Evolutionary conservation across 2,888 invertebrate species (phyloP).

Genomic region (Zaprionus obscuricornis): DNA sequence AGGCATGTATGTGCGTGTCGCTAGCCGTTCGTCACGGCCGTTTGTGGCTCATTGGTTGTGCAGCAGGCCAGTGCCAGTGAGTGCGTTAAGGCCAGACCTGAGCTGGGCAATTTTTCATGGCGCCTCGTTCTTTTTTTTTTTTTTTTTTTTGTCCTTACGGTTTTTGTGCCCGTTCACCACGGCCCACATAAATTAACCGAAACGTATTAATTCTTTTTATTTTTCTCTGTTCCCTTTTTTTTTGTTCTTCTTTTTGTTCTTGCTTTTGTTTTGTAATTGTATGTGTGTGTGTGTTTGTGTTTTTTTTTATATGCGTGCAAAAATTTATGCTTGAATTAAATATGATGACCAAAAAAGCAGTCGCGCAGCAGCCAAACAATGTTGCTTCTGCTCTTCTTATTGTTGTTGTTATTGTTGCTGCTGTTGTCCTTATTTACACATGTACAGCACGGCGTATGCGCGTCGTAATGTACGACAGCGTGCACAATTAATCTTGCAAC

Average conservation of each 20-base stretch:
- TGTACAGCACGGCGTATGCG: conserved; percentile 76
- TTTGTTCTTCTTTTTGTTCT: background rate
- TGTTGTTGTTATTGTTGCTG: too few relatives aligned
- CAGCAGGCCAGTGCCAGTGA: background rate
- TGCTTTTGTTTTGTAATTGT: conserved; percentile 32
- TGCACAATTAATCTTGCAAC: conserved; percentile 77
- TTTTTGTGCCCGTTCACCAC: too few relatives aligned
- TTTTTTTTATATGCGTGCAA: conserved; percentile 72
- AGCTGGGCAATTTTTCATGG: conserved; percentile 67
- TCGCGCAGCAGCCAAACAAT: conserved; percentile 48
- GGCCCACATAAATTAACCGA: conserved; percentile 75
- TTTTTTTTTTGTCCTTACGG: too few relatives aligned
- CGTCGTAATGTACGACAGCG: conserved; percentile 72
- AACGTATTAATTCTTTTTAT: conserved; percentile 79
- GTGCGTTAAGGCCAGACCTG: background rate
- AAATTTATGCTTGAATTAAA: conserved; percentile 79
- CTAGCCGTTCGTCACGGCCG: conserved; percentile 69
- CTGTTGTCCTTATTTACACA: conserved; percentile 67
- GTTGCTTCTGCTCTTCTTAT: too few relatives aligned
- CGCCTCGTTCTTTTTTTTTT: too few relatives aligned
- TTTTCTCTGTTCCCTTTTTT: conserved; percentile 24
- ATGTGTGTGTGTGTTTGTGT: conserved; percentile 9
- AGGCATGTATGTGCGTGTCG: conserved; percentile 41
- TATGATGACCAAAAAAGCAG: conserved; percentile 78
- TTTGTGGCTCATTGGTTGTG: conserved; percentile 76